Base-by-base conservation (phyloP, 2,113 vertebrate species). In the Crotalus helleri region DNA sequence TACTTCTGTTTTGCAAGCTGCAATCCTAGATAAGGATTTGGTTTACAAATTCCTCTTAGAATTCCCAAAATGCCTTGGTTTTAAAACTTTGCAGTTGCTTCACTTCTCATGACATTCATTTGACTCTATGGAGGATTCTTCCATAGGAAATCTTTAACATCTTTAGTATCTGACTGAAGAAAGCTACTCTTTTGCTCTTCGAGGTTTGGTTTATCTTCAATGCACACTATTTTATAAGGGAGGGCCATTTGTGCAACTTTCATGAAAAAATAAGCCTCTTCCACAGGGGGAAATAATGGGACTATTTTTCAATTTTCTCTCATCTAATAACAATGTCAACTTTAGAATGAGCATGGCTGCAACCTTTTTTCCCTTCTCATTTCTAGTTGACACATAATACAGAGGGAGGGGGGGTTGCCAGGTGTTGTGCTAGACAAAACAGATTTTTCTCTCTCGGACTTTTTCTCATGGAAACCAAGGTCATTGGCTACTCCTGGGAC, bases 121-220 rank as follows among this genome's bases (percentile, higher is more conserved):
- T 54, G 85, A 92, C 92, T 90, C 95, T 88, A 54, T 11, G 46
- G 91, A 85, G 39, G 85, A 92, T 91, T 90, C 54, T 91, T 94
- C 86, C 57, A 91, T 51, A 0, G 61, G 93, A 91, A n/a, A 94
- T 69, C 85, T 96, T 97, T 95, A 94, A 95, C 95, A 95, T 96
- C 85, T 92, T 94, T 93, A 58, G 81, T 61, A 89, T 91, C 85
- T 94, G 94, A 95, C 53, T 93, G 96, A 96, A 94, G 95, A 95
- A 95, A 96, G 94, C 87, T 89, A 85, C 64, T 95, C 90, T 11
- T 95, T 95, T 94, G 94, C 94, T 95, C 95, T 96, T 95, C 93
- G 91, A 93, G 94, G 93, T 87, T 94, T 95, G 92, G 54, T 93
- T 94, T 13, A 1, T 87, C 64, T 69, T n/a, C 64, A 69, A 69